These are phyloP conservation scores for Meiosimyza platycephala DNA, from an alignment of 2,888 invertebrate species.

Conservation along the genomic window DNA sequence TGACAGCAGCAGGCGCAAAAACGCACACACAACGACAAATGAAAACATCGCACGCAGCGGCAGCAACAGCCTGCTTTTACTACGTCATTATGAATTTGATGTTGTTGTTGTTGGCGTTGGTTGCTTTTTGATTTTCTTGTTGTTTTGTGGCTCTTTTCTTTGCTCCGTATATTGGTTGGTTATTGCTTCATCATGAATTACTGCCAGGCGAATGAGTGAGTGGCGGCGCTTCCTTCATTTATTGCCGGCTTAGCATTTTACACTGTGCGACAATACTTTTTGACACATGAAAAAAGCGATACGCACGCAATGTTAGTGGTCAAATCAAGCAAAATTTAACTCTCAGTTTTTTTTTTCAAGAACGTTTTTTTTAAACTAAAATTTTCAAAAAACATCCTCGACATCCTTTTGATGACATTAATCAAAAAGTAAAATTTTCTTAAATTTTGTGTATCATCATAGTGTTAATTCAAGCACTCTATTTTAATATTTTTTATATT, in stretches of 20 bases:
- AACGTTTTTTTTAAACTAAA: no score
- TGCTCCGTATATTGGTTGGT: constrained; percentile 29
- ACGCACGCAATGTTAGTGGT: no score
- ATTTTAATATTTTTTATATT: no score
- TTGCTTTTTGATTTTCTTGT: background rate
- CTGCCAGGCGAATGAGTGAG: constrained; percentile 21
- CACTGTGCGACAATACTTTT: no score
- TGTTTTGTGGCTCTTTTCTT: background rate
- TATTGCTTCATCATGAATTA: constrained; percentile 29
- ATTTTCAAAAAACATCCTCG: no score
- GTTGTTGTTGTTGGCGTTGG: constrained; percentile 15
- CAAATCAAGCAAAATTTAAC: no score
- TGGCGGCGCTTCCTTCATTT: constrained; percentile 7
- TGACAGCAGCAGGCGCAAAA: background rate
- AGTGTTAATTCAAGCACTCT: no score
- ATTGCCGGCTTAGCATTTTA: background rate
- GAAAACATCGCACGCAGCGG: background rate
- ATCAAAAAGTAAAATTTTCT: no score
- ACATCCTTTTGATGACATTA: no score
- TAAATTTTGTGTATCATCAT: no score
- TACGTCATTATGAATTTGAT: background rate
- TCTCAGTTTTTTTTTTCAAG: no score
- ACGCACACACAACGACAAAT: background rate
- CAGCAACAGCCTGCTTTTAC: constrained; percentile 6
- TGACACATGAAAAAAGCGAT: no score